These are phyloP conservation scores for Ibidorhyncha struthersii DNA, from an alignment of 2,113 vertebrate species.

Conservation along the genomic window DNA sequence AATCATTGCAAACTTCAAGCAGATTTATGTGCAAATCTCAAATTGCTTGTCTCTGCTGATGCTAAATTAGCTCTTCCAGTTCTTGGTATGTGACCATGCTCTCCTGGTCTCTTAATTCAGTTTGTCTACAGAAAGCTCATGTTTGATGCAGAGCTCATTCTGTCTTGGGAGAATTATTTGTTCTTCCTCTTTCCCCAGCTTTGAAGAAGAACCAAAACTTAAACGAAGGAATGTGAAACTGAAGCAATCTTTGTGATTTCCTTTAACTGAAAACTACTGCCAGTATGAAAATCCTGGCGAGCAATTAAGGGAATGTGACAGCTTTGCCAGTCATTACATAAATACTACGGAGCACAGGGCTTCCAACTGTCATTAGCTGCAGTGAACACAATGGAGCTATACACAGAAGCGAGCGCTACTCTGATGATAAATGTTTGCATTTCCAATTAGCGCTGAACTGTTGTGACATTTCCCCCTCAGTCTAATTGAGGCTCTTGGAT, in stretches of 20 bases:
- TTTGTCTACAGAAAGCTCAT: background rate
- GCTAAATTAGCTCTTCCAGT: background rate
- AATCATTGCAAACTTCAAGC: background rate
- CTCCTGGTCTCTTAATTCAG: background rate
- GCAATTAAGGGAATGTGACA: constrained; percentile 37
- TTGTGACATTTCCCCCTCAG: background rate
- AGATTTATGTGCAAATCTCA: background rate
- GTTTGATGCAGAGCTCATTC: background rate
- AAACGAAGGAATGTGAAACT: background rate
- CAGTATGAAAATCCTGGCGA: background rate
- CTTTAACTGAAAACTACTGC: constrained; percentile 11
- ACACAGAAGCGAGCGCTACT: background rate
- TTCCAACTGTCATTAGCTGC: constrained; percentile 22
- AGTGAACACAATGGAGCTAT: constrained; percentile 3
- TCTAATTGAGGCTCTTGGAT: constrained; percentile 15
- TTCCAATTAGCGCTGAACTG: constrained; percentile 49
- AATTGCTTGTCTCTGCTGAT: background rate
- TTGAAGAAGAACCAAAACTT: background rate
- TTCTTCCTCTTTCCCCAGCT: background rate
- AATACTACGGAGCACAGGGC: background rate
- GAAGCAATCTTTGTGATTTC: background rate
- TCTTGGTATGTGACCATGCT: background rate
- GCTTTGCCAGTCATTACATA: constrained; percentile 34
- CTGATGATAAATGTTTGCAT: constrained; percentile 44
- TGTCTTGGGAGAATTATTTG: background rate